Evolutionary conservation across 2,113 vertebrate species (phyloP).

Genomic region (Trichechus manatus): DNA sequence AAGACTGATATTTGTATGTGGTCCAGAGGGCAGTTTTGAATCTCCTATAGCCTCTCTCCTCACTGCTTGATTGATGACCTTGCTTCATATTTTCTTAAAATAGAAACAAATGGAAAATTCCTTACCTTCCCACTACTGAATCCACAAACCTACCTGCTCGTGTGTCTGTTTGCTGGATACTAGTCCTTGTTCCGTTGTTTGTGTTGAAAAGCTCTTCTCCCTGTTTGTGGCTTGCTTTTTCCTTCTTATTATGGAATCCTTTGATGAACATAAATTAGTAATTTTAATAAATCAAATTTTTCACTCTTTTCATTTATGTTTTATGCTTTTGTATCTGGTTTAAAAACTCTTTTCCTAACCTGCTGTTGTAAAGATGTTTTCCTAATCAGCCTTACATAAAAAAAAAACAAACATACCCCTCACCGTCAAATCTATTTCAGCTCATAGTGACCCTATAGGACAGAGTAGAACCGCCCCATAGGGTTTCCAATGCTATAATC

Average conservation of each 20-base stretch:
- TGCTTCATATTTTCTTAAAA: conserved; percentile 37
- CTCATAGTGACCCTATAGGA: not conserved
- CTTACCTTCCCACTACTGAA: not conserved
- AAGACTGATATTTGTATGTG: not conserved
- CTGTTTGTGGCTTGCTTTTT: not conserved
- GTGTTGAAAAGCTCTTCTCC: not conserved
- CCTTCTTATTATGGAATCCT: not conserved
- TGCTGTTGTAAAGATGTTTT: not conserved
- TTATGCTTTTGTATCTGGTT: not conserved
- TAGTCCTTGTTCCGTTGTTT: not conserved
- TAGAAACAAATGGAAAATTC: not conserved
- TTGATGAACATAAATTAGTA: not conserved
- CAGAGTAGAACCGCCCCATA: too few species aligned
- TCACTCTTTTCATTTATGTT: not conserved
- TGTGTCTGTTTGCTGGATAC: not conserved
- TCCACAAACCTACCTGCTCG: not conserved
- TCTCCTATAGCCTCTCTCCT: not conserved
- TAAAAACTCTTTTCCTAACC: not conserved
- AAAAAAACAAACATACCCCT: not conserved
- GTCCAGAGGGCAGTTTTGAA: not conserved
- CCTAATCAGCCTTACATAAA: not conserved
- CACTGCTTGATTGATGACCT: not conserved
- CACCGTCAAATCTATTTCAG: too few species aligned
- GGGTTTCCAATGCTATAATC: not conserved
- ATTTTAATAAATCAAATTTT: not conserved